Evolutionary conservation across 2,113 vertebrate genomes (phyloP).

Genomic region (Catharus minimus): DNA sequence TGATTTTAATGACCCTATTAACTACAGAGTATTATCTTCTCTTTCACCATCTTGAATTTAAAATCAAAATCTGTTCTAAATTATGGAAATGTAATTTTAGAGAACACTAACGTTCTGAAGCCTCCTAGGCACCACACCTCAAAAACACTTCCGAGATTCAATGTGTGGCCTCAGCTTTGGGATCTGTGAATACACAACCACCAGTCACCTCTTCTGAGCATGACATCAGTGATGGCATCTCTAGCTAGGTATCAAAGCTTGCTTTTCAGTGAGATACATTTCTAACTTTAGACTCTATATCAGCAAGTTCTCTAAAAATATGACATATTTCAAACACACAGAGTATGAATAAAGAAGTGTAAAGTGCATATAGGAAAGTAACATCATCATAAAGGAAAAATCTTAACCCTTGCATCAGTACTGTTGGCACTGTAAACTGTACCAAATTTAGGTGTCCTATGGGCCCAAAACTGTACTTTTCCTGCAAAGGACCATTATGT

Average conservation of each 20-base stretch:
- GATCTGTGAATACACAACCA: neutral
- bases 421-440: neutral
- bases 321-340: neutral
- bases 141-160: neutral
- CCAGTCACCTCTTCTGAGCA: neutral
- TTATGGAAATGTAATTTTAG: neutral
- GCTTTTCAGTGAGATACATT: conserved; percentile 17
- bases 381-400: neutral
- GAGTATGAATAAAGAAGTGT: neutral
- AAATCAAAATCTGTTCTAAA: neutral
- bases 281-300: conserved; percentile 39
- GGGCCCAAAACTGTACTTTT: neutral
- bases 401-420: neutral
- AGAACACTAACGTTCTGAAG: neutral
- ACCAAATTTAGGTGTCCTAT: neutral
- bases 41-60: neutral
- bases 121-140: neutral
- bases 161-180: neutral
- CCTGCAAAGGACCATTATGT: neutral
- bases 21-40: neutral
- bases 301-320: conserved; percentile 32
- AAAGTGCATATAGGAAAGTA: neutral
- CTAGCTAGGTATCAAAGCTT: conserved; percentile 10
- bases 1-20: neutral
- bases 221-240: conserved; percentile 5